phyloP scores from a whole-genome alignment of 2,888 invertebrate species.

The Ashinkailepas kermadecensis region DNA sequence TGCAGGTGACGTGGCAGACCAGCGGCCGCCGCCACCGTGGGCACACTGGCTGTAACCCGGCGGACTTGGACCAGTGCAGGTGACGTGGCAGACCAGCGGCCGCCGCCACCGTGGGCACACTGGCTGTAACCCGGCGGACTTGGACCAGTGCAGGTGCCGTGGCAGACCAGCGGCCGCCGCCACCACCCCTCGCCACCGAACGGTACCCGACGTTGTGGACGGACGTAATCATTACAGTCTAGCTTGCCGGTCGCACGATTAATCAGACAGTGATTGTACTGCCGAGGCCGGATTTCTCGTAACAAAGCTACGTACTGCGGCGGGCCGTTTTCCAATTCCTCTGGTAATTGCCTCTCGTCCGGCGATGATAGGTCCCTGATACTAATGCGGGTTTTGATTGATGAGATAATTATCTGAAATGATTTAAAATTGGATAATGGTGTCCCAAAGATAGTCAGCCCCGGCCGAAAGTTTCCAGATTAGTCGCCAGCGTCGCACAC shows the following conservation, averaged over 20 bases:
- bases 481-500: not conserved
- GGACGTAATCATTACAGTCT: too few relatives aligned
- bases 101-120: too few relatives aligned
- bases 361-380: slow-evolving; percentile 19
- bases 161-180: too few relatives aligned
- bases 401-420: slow-evolving; percentile 21
- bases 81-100: too few relatives aligned
- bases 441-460: slow-evolving; percentile 13
- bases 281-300: not conserved
- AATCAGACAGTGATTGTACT: not conserved
- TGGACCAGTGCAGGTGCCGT: too few relatives aligned
- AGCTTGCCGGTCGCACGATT: not conserved
- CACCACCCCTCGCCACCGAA: too few relatives aligned
- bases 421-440: slow-evolving; percentile 19
- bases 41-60: too few relatives aligned
- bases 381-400: slow-evolving; percentile 16
- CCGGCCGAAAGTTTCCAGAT: not conserved
- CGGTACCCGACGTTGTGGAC: too few relatives aligned
- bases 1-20: too few relatives aligned
- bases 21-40: too few relatives aligned
- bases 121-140: too few relatives aligned
- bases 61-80: too few relatives aligned
- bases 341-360: slow-evolving; percentile 7
- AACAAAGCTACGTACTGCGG: slow-evolving; percentile 8
- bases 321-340: slow-evolving; percentile 16